A percentile compares a stretch with the other conserved stretches of the same genome.
Conservation (phyloP, 1,140 invertebrate species). For the Steinernema feltiae region DNA sequence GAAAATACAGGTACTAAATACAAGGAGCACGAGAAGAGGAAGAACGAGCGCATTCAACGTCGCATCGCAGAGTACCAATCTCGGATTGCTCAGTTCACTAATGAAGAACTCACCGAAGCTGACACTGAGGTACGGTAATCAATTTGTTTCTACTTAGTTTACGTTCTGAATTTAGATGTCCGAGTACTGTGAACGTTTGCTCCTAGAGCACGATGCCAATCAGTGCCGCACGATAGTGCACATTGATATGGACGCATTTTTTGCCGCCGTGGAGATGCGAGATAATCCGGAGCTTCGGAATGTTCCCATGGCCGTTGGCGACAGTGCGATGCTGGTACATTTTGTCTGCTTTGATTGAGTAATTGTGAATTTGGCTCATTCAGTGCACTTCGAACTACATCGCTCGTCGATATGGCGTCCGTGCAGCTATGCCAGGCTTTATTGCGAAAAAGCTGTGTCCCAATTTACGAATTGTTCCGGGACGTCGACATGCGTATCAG, state of each 20-base stretch:
- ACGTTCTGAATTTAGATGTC: constrained; percentile 31
- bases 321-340: constrained; percentile 64
- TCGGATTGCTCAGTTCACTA: constrained; percentile 9
- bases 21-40: constrained; percentile 36
- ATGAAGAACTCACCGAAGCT: constrained; percentile 14
- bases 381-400: constrained; percentile 68
- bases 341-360: neutral
- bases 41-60: constrained; percentile 38
- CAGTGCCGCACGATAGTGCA: constrained; percentile 66
- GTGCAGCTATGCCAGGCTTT: constrained; percentile 71
- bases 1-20: constrained; percentile 45
- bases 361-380: constrained; percentile 39
- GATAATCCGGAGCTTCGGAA: constrained; percentile 64
- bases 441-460: constrained; percentile 68
- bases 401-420: constrained; percentile 66
- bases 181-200: constrained; percentile 12
- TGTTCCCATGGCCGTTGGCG: constrained; percentile 68
- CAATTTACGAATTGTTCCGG: constrained; percentile 63
- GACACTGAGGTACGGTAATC: constrained; percentile 22
- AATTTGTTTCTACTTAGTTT: neutral
- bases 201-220: constrained; percentile 59
- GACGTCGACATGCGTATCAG: constrained; percentile 65
- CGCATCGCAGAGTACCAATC: constrained; percentile 26
- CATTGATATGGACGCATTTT: constrained; percentile 69
- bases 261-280: constrained; percentile 67